phyloP scores from a whole-genome alignment of 2,888 invertebrate species.

The Tenthredo distinguenda region DNA sequence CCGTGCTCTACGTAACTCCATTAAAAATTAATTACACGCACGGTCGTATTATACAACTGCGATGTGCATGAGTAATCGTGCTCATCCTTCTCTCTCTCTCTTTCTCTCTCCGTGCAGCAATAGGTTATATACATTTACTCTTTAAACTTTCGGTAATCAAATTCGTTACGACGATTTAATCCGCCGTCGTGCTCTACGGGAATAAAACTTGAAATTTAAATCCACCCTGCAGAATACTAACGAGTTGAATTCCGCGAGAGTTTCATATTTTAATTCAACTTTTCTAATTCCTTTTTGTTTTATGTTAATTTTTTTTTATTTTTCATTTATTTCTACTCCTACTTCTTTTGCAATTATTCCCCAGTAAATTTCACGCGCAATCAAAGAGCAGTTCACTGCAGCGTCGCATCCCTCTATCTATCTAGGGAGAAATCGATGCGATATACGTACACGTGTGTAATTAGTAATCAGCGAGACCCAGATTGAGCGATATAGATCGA shows the following conservation, averaged over 20 bases:
- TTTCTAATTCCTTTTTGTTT: not conserved
- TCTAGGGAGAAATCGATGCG: not conserved
- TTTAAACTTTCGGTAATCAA: slow-evolving; percentile 35
- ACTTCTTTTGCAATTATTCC: not conserved
- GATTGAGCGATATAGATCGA: slow-evolving; percentile 5
- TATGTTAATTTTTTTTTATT: too few relatives aligned
- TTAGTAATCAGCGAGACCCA: slow-evolving; percentile 5
- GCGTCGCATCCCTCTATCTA: not conserved
- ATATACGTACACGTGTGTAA: not conserved
- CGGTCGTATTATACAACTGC: not conserved
- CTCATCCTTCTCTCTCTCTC: not conserved
- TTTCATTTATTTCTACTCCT: too few relatives aligned
- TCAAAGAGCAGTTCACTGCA: not conserved
- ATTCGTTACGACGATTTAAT: slow-evolving; percentile 41
- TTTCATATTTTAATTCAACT: not conserved
- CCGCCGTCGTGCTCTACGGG: not conserved
- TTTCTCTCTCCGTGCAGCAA: not conserved
- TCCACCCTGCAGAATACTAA: slow-evolving; percentile 2
- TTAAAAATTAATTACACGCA: slow-evolving; percentile 44
- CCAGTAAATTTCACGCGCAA: not conserved
- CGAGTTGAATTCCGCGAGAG: not conserved
- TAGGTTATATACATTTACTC: not conserved
- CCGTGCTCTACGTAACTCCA: slow-evolving; percentile 4
- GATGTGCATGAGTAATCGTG: not conserved
- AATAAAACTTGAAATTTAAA: slow-evolving; percentile 9